A percentile compares a stretch with the other conserved stretches of the same genome.
Evolutionary conservation across 2,797 vertebrate genomes (phyloP).

Genomic region (Sciaenops ocellatus): DNA sequence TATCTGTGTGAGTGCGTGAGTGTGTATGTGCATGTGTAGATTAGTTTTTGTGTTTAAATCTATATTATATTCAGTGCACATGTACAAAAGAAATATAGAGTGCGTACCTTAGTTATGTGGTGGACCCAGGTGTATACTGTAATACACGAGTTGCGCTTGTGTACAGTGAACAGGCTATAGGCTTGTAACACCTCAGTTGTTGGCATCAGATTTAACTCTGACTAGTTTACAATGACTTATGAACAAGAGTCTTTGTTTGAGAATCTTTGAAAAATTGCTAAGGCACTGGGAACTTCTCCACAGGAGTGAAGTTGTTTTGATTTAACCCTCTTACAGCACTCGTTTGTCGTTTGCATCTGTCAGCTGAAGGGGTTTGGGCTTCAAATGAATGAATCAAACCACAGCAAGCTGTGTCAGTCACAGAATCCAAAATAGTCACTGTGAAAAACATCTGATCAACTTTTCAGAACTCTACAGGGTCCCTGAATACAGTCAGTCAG

Average conservation of each 20-base stretch:
- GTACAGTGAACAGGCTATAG: background rate
- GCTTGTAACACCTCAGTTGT: background rate
- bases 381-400: constrained; percentile 51
- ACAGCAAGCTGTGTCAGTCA: constrained; percentile 10
- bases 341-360: constrained; percentile 32
- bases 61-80: constrained; percentile 29
- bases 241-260: constrained; percentile 29
- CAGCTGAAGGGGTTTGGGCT: constrained; percentile 27
- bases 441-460: constrained; percentile 25
- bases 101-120: background rate
- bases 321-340: constrained; percentile 46
- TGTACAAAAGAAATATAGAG: constrained; percentile 14
- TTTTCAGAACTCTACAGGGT: background rate
- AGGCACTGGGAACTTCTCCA: constrained; percentile 35
- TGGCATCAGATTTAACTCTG: background rate
- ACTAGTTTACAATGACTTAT: constrained; percentile 29
- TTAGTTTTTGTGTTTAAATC: constrained; percentile 35
- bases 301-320: constrained; percentile 56
- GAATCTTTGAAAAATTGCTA: constrained; percentile 42
- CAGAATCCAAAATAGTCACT: constrained; percentile 15
- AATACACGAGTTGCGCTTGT: background rate
- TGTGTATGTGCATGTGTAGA: constrained; percentile 28
- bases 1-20: constrained; percentile 47
- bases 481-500: background rate
- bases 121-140: constrained; percentile 1